Percentiles rank a stretch among this genome's conserved stretches.
These are phyloP conservation scores for Colaptes auratus DNA, from an alignment of 2,113 vertebrate species.

Conservation along the genomic window DNA sequence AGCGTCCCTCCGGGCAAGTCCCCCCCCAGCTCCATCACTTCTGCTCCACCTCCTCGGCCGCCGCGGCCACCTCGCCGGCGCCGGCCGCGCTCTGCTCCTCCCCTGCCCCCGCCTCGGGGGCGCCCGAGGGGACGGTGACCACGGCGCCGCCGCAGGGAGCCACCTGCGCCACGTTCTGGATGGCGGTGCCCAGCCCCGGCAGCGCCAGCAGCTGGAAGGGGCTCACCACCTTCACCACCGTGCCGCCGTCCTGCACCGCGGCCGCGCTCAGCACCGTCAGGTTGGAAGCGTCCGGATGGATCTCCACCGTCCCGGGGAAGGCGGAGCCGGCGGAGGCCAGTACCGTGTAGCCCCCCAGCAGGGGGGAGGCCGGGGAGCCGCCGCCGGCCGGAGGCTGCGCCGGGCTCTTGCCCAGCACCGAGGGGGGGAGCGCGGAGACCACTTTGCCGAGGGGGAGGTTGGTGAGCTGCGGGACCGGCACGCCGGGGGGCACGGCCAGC, in stretches of 20 bases:
- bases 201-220: constrained; percentile 93
- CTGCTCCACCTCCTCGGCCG: constrained; percentile 74
- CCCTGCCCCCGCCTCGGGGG: constrained; percentile 31
- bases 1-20: constrained; percentile 44
- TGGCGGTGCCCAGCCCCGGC: constrained; percentile 76
- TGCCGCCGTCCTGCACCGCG: constrained; percentile 84
- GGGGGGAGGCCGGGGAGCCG: constrained; percentile 71
- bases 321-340: constrained; percentile 83
- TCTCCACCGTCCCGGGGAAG: constrained; percentile 80
- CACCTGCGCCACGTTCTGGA: constrained; percentile 85
- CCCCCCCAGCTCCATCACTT: constrained; percentile 64
- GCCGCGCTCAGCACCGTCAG: constrained; percentile 88
- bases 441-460: constrained; percentile 85
- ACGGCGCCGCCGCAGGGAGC: constrained; percentile 72
- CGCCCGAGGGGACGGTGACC: constrained; percentile 74
- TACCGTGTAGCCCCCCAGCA: constrained; percentile 88
- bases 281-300: constrained; percentile 86
- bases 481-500: constrained; percentile 78
- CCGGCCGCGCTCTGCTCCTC: constrained; percentile 67
- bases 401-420: constrained; percentile 71
- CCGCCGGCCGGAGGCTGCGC: constrained; percentile 34
- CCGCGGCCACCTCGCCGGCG: constrained; percentile 75
- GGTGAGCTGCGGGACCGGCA: constrained; percentile 83
- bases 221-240: constrained; percentile 89
- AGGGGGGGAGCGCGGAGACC: constrained; percentile 75